phyloP scores from a whole-genome alignment of 1,140 invertebrate species.

The Sitophilus oryzae region DNA sequence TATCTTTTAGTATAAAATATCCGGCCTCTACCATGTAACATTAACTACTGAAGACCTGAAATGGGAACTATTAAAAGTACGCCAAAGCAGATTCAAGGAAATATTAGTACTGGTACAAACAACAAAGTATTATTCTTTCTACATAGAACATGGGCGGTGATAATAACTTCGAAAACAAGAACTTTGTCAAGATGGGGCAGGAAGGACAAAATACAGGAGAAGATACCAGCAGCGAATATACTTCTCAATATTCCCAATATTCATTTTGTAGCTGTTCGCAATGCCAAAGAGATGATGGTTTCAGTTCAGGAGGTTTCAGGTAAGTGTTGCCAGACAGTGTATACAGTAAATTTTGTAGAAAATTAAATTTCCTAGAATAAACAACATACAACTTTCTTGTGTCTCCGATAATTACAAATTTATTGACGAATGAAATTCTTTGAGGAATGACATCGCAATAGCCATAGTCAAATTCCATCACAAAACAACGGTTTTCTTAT shows the following conservation, averaged over 20 bases:
- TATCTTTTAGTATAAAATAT: too few species aligned
- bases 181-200: slow-evolving; percentile 12
- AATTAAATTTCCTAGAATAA: too few species aligned
- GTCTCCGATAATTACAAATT: too few species aligned
- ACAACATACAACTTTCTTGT: too few species aligned
- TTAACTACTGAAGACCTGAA: too few species aligned
- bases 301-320: slow-evolving; percentile 34
- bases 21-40: too few species aligned
- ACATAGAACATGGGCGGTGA: slow-evolving; percentile 36
- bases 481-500: too few species aligned
- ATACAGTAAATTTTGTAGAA: too few species aligned
- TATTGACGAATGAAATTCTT: too few species aligned
- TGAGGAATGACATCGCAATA: too few species aligned
- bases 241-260: slow-evolving; percentile 35
- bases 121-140: slow-evolving; percentile 34
- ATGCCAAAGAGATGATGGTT: slow-evolving; percentile 35
- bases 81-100: slow-evolving; percentile 2
- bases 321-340: too few species aligned
- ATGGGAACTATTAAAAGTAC: slow-evolving; percentile 28
- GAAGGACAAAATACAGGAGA: slow-evolving; percentile 6
- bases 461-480: too few species aligned
- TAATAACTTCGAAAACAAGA: slow-evolving; percentile 30
- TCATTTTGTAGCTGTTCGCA: slow-evolving; percentile 39
- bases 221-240: slow-evolving; percentile 30
- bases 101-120: slow-evolving; percentile 11